Percentiles rank a stretch among this genome's conserved stretches.
Conservation (phyloP, 2,797 vertebrate species). For the Anabacerthia variegaticeps region DNA sequence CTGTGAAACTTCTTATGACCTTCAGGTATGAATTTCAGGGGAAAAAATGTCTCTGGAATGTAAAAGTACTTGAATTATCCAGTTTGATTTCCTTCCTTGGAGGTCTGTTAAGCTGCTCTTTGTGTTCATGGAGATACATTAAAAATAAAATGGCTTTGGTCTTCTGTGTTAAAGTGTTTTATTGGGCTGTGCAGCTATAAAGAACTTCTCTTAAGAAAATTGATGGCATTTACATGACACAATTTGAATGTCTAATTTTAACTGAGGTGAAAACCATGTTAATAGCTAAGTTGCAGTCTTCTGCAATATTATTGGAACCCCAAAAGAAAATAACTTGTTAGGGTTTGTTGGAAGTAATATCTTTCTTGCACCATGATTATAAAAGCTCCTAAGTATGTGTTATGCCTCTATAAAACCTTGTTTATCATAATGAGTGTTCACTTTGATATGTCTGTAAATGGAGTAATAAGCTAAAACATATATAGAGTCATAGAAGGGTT, state of each 20-base stretch:
- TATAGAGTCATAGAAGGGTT: not conserved
- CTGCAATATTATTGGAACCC: not conserved
- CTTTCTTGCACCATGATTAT: not conserved
- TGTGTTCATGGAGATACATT: not conserved
- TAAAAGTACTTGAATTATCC: not conserved
- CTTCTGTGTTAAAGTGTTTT: not conserved
- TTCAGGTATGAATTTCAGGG: not conserved
- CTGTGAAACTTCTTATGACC: not conserved
- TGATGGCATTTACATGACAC: not conserved
- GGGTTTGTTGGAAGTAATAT: not conserved
- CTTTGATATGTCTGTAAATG: not conserved
- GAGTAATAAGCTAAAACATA: too few species aligned
- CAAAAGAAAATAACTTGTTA: not conserved
- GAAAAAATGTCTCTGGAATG: not conserved
- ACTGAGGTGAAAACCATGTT: not conserved
- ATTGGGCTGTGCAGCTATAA: not conserved
- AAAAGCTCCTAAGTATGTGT: not conserved
- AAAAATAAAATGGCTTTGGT: not conserved
- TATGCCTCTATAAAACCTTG: not conserved
- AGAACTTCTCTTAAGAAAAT: not conserved
- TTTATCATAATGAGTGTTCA: not conserved
- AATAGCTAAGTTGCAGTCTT: not conserved
- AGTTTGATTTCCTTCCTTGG: not conserved
- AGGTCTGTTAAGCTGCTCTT: not conserved
- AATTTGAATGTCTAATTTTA: not conserved